Conservation (phyloP, 2,888 invertebrate species). For the Stictocephala bisonia region DNA sequence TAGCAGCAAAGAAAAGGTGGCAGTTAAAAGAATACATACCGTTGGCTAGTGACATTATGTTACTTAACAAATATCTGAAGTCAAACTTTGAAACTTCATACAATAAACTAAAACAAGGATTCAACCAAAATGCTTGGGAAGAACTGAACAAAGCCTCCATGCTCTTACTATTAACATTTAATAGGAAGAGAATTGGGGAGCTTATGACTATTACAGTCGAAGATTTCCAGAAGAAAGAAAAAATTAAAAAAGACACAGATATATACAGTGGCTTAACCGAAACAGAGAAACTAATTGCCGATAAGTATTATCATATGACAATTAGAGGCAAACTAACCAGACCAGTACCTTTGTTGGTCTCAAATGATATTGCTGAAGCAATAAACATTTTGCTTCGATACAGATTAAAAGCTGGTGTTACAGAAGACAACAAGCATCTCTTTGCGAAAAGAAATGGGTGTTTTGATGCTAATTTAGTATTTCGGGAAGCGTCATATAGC, state of each 20-base stretch:
- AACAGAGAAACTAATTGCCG: neutral
- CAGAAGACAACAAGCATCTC: neutral
- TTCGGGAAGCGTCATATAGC: neutral
- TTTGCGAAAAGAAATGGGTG: neutral
- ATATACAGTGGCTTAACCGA: neutral
- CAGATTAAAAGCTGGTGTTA: neutral
- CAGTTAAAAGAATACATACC: neutral
- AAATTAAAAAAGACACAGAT: neutral
- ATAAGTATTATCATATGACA: neutral
- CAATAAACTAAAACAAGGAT: neutral
- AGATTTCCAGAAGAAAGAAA: neutral
- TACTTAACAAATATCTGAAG: neutral
- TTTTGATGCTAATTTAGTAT: neutral
- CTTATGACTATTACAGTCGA: neutral
- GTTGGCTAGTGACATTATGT: neutral
- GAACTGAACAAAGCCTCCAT: neutral
- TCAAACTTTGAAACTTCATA: neutral
- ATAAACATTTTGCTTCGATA: neutral
- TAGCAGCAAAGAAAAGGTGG: neutral
- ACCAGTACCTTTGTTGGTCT: neutral
- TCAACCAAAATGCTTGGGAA: neutral
- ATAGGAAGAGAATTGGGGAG: neutral
- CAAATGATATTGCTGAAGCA: neutral
- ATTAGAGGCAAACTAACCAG: neutral
- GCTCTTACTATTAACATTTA: neutral